Base-by-base conservation (phyloP, 2,797 vertebrate species). In the Columba guinea region DNA sequence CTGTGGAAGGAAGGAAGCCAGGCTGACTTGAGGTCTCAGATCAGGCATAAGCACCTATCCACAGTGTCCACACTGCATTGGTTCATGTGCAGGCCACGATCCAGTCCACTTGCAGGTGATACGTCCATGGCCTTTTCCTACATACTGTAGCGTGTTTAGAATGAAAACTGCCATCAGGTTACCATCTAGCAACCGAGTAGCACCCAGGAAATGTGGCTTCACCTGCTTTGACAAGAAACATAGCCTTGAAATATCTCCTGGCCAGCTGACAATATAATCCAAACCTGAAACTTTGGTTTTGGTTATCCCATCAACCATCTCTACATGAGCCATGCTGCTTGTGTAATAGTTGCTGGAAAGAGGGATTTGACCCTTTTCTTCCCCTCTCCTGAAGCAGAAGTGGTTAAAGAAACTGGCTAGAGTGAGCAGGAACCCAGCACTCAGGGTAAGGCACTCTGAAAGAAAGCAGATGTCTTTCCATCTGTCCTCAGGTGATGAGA, bases 391-490 rank as follows among this genome's bases (percentile, higher is more conserved):
- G 67, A 94, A 49, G 53, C 55, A 52, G 81, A 92, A 89, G 86
- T 78, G 78, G 78, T 94, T 85, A 90, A 95, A 78, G 55, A 70
- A 86, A 91, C 34, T 0, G 2, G 63, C 68, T 55, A 37, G 74
- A 90, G 85, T 11, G 27, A 94, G 77, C 64, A 87, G 63, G 59
- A 96, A 35, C 49, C 56, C 58, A 37, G 49, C 1, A 6, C 75
- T 80, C 10, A 1, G 32, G 53, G 37, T 85, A 95, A 94, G 59
- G 86, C 46, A 82, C 71, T 60, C 90, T 96, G 94, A 95, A 89
- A 94, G 78, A 91, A 96, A 96, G 86, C 96, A 96, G 90, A 89
- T 92, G 68, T 77, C 78, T 92, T 95, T 96, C 93, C 62, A 85
- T 75, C 58, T 15, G 0, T 92, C 84, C 88, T 95, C 86, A 92